Base-by-base conservation (phyloP, 2,113 vertebrate species). In the Pipra filicauda region DNA sequence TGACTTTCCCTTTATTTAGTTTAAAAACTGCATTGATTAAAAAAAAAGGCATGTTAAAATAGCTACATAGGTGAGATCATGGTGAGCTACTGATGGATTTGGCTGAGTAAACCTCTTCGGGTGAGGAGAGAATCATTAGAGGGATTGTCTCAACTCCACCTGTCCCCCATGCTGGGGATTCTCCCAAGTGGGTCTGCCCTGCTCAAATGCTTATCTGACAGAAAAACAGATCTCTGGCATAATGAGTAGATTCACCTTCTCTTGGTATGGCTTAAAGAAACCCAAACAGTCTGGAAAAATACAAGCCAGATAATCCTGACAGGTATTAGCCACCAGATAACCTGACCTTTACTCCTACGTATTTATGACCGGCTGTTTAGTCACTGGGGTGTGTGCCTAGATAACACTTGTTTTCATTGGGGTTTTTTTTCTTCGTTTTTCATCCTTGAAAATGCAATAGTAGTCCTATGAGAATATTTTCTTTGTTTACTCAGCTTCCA, bases 151-250 rank as follows among this genome's bases (percentile, higher is more conserved):
- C 18, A 76, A n/a, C 15, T 27, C 30, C 52, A 75, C 13, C 44
- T n/a, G 15, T 18, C 4, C 43, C 44, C 18, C 15, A 28, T 0
- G 0, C 11, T 0, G 43, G 28, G 19, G 37, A 71, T 49, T 62
- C 51, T 67, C 30, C 61, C 8, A 46, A 18, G 15, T 35, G 37
- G 12, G 33, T 85, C 74, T 49, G 65, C 61, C 62, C 48, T 27
- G 55, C 41, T 1, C 1, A 7, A 11, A 15, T 51, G 19, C 15
- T 44, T 39, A 19, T 31, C 37, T 4, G 2, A 66, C 12, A 57
- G 73, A 46, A 30, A 85, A 72, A 28, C 27, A 66, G 35, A 86
- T 71, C 27, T 35, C 33, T 33, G 67, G 43, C 52, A 44, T 5
- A 35, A 9, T 7, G 15, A 89, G 27, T 11, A 5, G 28, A 75